phyloP scores from a whole-genome alignment of 2,888 invertebrate species.

The Drosophila acutilabella region DNA sequence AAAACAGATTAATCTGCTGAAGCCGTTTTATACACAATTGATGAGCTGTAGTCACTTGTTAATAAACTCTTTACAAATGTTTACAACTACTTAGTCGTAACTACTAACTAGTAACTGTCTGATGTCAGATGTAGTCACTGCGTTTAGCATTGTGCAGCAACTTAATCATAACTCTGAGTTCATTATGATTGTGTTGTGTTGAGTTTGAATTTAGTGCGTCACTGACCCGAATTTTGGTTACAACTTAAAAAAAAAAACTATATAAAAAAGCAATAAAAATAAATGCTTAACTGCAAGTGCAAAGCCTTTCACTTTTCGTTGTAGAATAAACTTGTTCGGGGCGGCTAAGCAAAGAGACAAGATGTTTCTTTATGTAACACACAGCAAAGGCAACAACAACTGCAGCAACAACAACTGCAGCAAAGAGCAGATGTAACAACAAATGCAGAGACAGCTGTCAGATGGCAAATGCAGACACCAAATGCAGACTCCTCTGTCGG shows the following conservation, averaged over 20 bases:
- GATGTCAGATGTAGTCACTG: conserved; percentile 3
- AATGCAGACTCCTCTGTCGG: conserved; percentile 32
- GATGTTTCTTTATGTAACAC: conserved; percentile 74
- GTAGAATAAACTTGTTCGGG: conserved; percentile 76
- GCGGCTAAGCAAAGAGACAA: conserved; percentile 51
- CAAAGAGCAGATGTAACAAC: conserved; percentile 61
- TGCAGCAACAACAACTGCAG: conserved; percentile 16
- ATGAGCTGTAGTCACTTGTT: neutral
- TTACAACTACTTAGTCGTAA: neutral
- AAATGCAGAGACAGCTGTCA: conserved; percentile 52
- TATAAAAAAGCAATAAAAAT: conserved; percentile 10
- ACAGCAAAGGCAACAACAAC: conserved; percentile 28
- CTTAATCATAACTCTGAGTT: conserved; percentile 18
- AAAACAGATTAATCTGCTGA: conserved; percentile 5
- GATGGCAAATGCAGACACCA: conserved; percentile 37
- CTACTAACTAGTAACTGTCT: conserved; percentile 1
- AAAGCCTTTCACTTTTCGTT: conserved; percentile 73
- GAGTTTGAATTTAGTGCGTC: conserved; percentile 68
- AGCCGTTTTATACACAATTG: neutral
- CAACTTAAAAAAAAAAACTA: conserved; percentile 6
- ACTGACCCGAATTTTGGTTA: conserved; percentile 71
- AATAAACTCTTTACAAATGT: too few relatives aligned
- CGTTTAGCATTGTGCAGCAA: neutral
- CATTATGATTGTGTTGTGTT: conserved; percentile 28
- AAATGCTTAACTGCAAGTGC: conserved; percentile 31